Conservation (phyloP, 2,888 invertebrate species). For the Drosophila pseudotalamancana region DNA sequence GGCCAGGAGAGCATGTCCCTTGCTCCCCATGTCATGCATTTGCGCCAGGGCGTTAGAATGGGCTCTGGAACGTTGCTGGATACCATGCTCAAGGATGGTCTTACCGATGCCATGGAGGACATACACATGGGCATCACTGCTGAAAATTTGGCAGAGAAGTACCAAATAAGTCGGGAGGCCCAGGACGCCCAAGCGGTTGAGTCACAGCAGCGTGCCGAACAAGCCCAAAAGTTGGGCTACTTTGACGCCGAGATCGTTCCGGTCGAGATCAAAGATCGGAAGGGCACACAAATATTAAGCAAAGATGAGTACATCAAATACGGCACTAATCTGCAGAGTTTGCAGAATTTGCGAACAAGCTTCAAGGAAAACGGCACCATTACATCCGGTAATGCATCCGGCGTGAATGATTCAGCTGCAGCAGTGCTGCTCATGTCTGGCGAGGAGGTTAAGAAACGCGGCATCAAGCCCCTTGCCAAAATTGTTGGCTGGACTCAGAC, state of each 20-base stretch:
- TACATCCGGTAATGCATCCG: slow-evolving; percentile 92
- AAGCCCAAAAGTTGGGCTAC: slow-evolving; percentile 87
- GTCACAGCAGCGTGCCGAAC: slow-evolving; percentile 88
- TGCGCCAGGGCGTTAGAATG: slow-evolving; percentile 88
- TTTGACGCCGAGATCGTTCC: slow-evolving; percentile 90
- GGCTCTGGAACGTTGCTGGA: slow-evolving; percentile 88
- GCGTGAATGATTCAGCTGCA: slow-evolving; percentile 95
- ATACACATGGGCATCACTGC: slow-evolving; percentile 93
- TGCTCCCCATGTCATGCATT: slow-evolving; percentile 88
- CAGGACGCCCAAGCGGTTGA: slow-evolving; percentile 89
- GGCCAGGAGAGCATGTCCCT: slow-evolving; percentile 94
- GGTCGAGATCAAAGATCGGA: slow-evolving; percentile 86
- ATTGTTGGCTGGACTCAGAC: slow-evolving; percentile 91
- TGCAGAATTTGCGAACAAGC: slow-evolving; percentile 87
- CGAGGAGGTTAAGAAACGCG: slow-evolving; percentile 85
- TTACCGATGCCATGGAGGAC: slow-evolving; percentile 90
- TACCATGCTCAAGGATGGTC: slow-evolving; percentile 88
- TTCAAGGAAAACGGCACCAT: slow-evolving; percentile 89
- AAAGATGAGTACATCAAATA: slow-evolving; percentile 90
- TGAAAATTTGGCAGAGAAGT: slow-evolving; percentile 90
- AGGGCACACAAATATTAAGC: slow-evolving; percentile 84
- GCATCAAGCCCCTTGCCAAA: slow-evolving; percentile 88
- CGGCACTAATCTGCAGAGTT: slow-evolving; percentile 86
- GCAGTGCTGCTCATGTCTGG: slow-evolving; percentile 90
- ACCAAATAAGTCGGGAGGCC: slow-evolving; percentile 87